Evolutionary conservation across 2,888 invertebrate species (phyloP), one percentile per base, ranked within the genome.

Genomic region (Mechanitis messenoides): DNA sequence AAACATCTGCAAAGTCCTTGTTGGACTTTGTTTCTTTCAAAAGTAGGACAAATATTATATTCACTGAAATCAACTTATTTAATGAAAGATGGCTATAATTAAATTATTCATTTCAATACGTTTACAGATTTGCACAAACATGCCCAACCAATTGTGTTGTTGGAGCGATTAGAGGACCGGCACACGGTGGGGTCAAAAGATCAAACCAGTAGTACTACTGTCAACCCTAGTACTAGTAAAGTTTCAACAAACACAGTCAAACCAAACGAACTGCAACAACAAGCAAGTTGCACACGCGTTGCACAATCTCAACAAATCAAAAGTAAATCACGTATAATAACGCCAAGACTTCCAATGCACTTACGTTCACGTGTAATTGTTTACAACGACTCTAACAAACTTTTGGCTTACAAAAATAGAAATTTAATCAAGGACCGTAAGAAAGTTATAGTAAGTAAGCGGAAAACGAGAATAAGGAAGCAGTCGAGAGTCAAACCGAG

Each of bases 91-190:
- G 4, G 38, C n/a, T 2, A n/a, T 31, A 35, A 3, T 20, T 9
- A 31, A 3, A 28, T 7, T 56, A 20, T 28, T 42, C 11, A 28
- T 31, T 1, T 5, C 6, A 6, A 33, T 31, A 46, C 57, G 33
- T 33, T 54, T 61, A 45, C 33, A 65, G 65, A 46, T 53, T 42
- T 56, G 3, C 75, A 78, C 55, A 58, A 55, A 6, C 72, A 75
- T 58, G 31, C 63, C 6, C 59, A 72, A 58, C 76, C 78, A 2
- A 62, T 75, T n/a, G 78, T 78, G 0, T 33, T 76, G 0, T 20
- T 78, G 0, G 71, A 77, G 54, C 65, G 75, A 42, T 33, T 69
- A 28, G 46, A 60, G 50, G 11, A 63, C 5, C 12, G 50, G 2
- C 54, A 38, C 45, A n/a, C 20, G 4, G 1, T 12, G 20, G 33